Base-by-base conservation (phyloP, 53 echinoderm and acorn worm genomes). In the Stichopus horrens region DNA sequence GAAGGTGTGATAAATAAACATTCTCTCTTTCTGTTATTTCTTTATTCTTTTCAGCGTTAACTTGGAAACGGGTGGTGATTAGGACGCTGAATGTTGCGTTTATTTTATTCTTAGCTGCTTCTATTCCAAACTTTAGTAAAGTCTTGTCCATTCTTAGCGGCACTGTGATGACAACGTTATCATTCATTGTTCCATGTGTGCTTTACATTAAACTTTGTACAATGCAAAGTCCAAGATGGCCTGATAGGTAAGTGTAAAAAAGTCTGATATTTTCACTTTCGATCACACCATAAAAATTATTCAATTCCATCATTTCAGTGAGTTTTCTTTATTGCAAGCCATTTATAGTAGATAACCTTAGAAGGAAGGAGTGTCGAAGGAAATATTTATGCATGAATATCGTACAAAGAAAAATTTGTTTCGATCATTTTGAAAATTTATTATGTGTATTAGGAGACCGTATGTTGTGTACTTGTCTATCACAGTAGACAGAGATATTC, bases 81-180 rank as follows among this genome's bases (percentile, higher is more conserved):
- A 80, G 80, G 57, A 21, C 80, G 7, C 20, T 22, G 1, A 10
- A 21, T 10, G 57, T 80, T 80, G 8, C 58, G 14, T 20, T 80
- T 13, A 80, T 56, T n/a, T 56, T 56, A 57, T 80, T 80, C 80
- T 7, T 80, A 16, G 80, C 80, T 9, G 80, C 80, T 80, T 57
- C 80, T 5, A 14, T 80, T 56, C 80, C 80, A 21, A 20, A 56
- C 21, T 80, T 80, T 58, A 58, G 20, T 58, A 53, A 80, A 21
- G 21, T 80, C 9, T 19, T 80, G 6, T 55, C 56, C 56, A n/a
- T 80, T 20, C 19, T 80, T 5, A 22, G 80, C 5, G 80, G 80
- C 5, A 80, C 80, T 22, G 20, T 21, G 9, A 20, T 80, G 2
- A 21, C 22, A 19, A 58, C 57, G 18, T 58, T 80, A 58, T n/a